Base-by-base conservation (phyloP, 2,888 invertebrate genomes). In the Heliothis peltigera region DNA sequence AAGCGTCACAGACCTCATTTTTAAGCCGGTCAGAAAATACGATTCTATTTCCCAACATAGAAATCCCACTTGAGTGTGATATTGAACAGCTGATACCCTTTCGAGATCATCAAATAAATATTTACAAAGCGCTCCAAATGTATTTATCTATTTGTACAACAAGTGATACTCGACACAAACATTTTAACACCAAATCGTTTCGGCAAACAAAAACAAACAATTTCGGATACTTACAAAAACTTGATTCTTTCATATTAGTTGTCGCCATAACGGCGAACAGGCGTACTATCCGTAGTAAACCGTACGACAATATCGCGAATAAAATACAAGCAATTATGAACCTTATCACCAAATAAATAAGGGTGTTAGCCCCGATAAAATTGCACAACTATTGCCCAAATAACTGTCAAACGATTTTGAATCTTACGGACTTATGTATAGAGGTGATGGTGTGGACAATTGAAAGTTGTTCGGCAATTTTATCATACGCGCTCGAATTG, bases 221-320 rank as follows among this genome's bases (percentile, higher is more conserved):
- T 86, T 75, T 79, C 72, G 80, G 75, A 79, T 61, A 76, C 76
- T 75, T 72, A 66, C 71, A 65, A 85, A 84, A 87, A 85, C 83
- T 88, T 85, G 83, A 84, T 84, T 83, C 85, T 82, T 85, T 87
- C 87, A 84, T 89, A 90, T 89, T 87, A 91, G 88, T 90, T 89
- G 88, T 88, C 86, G 84, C 85, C 87, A 87, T 88, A 87, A 90
- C 84, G 69, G 80, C 80, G 77, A 83, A 78, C 79, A 77, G 73
- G 79, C 81, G 77, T 67, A 82, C 85, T 79, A 77, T 80, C n/a
- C 75, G 72, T 79, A 77, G 77, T 71, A 76, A 75, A 65, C 68
- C 58, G 63, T 55, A 72, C 65, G 65, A 66, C 75, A 74, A 67
- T 59, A 58, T 71, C 22, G 39, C 73, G 46, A 42, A 64, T 69